These are phyloP conservation scores for Chymomyza amoena DNA, from an alignment of 2,888 invertebrate genomes.

Conservation along the genomic window DNA sequence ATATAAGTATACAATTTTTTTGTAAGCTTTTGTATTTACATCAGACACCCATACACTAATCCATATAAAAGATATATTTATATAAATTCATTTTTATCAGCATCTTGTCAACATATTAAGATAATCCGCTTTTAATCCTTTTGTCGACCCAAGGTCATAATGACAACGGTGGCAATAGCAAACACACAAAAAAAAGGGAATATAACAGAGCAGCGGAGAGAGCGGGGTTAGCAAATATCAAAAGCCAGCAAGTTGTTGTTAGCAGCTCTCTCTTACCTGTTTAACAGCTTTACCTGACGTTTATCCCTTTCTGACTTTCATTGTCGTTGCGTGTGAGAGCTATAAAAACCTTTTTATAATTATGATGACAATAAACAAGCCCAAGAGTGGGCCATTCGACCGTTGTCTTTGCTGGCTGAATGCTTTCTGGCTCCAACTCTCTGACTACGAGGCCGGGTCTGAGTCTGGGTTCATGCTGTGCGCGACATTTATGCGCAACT, in stretches of 20 bases:
- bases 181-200: constrained; percentile 28
- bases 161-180: constrained; percentile 35
- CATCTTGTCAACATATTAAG: constrained; percentile 74
- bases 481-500: constrained; percentile 14
- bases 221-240: constrained; percentile 42
- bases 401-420: constrained; percentile 22
- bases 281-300: constrained; percentile 34
- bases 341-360: constrained; percentile 69
- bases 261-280: background rate
- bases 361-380: constrained; percentile 70
- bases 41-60: background rate
- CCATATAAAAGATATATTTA: background rate
- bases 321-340: constrained; percentile 17
- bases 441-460: constrained; percentile 1
- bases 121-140: constrained; percentile 71
- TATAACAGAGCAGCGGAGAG: constrained; percentile 31
- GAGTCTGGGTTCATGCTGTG: constrained; percentile 32
- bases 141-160: constrained; percentile 68
- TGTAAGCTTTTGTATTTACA: background rate
- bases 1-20: too few species aligned
- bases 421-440: background rate
- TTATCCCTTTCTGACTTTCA: constrained; percentile 39
- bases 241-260: background rate
- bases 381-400: constrained; percentile 26
- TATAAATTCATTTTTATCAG: constrained; percentile 36